Evolutionary conservation across 2,888 invertebrate genomes (phyloP).

Genomic region (Patella ulyssiponensis): DNA sequence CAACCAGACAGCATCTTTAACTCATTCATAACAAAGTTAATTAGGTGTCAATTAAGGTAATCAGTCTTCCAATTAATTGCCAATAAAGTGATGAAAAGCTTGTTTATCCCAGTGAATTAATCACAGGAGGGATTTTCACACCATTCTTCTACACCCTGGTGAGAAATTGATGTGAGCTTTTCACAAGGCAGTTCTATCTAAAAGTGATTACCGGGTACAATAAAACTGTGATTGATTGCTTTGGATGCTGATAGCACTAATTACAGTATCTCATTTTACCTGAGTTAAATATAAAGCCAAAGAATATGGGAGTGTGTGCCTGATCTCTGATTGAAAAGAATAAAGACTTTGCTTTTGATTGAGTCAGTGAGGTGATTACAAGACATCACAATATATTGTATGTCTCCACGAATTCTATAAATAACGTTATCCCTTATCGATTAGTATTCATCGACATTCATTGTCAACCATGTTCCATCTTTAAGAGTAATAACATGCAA

Average conservation of each 20-base stretch:
- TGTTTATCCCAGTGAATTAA: slow-evolving; percentile 9
- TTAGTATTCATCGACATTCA: slow-evolving; percentile 4
- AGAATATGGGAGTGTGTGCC: neutral
- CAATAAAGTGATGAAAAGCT: slow-evolving; percentile 7
- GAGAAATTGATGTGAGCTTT: slow-evolving; percentile 9
- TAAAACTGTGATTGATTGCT: slow-evolving; percentile 5
- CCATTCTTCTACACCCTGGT: neutral
- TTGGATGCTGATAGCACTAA: slow-evolving; percentile 6
- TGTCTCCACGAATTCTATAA: slow-evolving; percentile 1
- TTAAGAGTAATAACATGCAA: no score
- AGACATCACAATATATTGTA: slow-evolving; percentile 3
- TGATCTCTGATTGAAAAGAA: neutral
- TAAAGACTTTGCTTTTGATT: slow-evolving; percentile 5
- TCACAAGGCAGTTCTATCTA: neutral
- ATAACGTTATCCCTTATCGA: neutral
- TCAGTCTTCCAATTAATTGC: slow-evolving; percentile 5
- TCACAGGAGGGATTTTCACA: neutral
- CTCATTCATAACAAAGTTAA: neutral
- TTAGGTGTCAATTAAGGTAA: slow-evolving; percentile 10
- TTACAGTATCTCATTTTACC: slow-evolving; percentile 12
- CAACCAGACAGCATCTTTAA: no score
- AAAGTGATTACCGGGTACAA: slow-evolving; percentile 1
- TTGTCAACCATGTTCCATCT: neutral
- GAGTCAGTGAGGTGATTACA: slow-evolving; percentile 2
- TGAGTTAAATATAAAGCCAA: neutral